Conservation (phyloP, 2,113 vertebrate species). For the Chionis minor region DNA sequence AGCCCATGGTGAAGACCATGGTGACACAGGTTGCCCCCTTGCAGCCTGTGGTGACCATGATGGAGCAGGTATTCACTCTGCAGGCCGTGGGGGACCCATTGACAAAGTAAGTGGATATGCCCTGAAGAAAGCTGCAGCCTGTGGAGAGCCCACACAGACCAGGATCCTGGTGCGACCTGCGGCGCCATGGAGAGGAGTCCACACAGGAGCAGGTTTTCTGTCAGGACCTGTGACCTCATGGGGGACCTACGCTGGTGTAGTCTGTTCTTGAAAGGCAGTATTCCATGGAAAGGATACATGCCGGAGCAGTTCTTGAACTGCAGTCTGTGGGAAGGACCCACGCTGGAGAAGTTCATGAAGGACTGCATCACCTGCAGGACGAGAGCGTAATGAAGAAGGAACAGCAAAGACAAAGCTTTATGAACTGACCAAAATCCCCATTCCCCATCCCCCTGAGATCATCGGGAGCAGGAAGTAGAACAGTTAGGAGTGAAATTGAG, state of each 20-base stretch:
- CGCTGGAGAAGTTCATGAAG: background rate
- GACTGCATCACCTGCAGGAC: background rate
- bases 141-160: accelerated
- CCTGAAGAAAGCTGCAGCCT: background rate
- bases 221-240: background rate
- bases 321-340: background rate
- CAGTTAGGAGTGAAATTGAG: background rate
- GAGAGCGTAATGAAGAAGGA: background rate
- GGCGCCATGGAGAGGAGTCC: background rate
- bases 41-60: background rate
- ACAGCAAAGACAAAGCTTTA: background rate
- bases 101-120: background rate
- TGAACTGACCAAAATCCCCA: background rate
- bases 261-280: background rate
- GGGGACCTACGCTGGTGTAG: accelerated
- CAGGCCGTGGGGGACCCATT: no score
- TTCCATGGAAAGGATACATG: background rate
- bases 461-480: background rate
- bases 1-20: background rate
- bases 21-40: background rate
- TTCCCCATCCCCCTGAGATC: background rate
- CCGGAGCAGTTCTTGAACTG: background rate
- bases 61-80: background rate
- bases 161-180: background rate
- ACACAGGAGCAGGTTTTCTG: background rate